Conservation (phyloP, 2,888 invertebrate genomes). For the Calephelis perditalis region DNA sequence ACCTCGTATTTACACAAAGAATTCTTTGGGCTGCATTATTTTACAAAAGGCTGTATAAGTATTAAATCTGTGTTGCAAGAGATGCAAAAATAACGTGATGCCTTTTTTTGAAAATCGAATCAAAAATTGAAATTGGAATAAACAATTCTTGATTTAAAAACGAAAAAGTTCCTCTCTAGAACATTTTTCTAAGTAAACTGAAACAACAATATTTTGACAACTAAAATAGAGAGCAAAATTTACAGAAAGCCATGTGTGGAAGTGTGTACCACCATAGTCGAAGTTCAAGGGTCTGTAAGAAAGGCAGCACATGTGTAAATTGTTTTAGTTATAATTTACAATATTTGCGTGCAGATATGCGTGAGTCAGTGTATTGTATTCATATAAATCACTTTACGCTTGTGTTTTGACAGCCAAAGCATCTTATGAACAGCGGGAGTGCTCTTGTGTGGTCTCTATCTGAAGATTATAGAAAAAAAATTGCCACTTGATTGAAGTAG, state of each 20-base stretch:
- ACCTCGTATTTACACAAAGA: too few species aligned
- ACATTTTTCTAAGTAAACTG: neutral
- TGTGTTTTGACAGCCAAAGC: conserved; percentile 36
- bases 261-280: conserved; percentile 8
- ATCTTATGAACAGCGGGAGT: conserved; percentile 38
- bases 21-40: too few species aligned
- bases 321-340: neutral
- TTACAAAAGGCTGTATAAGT: too few species aligned
- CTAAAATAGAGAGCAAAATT: neutral
- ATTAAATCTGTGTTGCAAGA: too few species aligned
- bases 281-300: neutral
- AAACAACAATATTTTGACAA: neutral
- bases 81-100: too few species aligned
- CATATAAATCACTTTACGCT: conserved; percentile 30
- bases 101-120: too few species aligned
- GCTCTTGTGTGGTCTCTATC: conserved; percentile 45
- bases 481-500: neutral
- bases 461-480: neutral
- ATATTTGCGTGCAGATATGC: conserved; percentile 12
- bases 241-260: neutral
- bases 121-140: too few species aligned
- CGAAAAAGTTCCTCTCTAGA: too few species aligned
- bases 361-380: conserved; percentile 10
- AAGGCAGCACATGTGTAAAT: conserved; percentile 3
- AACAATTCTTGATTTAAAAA: too few species aligned